Evolutionary conservation across 1,140 invertebrate genomes (phyloP).

Genomic region (Potamilus streckersoni): DNA sequence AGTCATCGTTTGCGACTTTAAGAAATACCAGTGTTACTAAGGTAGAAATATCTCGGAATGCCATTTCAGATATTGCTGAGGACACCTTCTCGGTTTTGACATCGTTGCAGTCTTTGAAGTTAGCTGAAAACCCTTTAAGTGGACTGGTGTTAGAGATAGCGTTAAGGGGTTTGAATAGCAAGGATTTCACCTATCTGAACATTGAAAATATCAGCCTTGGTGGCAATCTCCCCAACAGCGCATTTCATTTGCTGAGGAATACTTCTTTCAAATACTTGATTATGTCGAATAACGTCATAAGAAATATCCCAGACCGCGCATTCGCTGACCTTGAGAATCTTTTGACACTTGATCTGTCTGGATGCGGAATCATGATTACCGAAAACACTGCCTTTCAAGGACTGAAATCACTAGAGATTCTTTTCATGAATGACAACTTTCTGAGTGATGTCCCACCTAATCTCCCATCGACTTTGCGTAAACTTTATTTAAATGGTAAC

Average conservation of each 20-base stretch:
- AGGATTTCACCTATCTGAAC: conserved; percentile 39
- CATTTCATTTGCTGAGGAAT: conserved; percentile 42
- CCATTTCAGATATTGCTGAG: conserved; percentile 28
- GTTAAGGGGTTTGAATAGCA: conserved; percentile 33
- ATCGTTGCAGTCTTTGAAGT: conserved; percentile 42
- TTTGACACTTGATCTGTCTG: conserved; percentile 37
- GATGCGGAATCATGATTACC: conserved; percentile 36
- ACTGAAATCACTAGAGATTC: conserved; percentile 30
- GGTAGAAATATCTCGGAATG: conserved; percentile 43
- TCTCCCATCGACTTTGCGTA: conserved; percentile 35
- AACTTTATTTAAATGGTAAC: conserved; percentile 46
- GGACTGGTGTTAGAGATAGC: conserved; percentile 28
- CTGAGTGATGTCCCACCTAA: conserved; percentile 36
- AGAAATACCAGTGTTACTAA: conserved; percentile 25
- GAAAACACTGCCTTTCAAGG: conserved; percentile 36
- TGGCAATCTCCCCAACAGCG: conserved; percentile 34
- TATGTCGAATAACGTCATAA: conserved; percentile 44
- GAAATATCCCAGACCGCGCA: conserved; percentile 25
- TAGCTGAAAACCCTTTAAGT: conserved; percentile 42
- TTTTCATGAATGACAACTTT: conserved; percentile 45
- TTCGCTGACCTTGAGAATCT: conserved; percentile 42
- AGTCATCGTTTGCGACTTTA: conserved; percentile 38
- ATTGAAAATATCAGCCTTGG: conserved; percentile 39
- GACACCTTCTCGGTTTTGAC: conserved; percentile 37
- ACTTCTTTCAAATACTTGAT: conserved; percentile 40